Evolutionary conservation across 2,113 vertebrate species (phyloP).

Genomic region (Spizaetus ornatus): DNA sequence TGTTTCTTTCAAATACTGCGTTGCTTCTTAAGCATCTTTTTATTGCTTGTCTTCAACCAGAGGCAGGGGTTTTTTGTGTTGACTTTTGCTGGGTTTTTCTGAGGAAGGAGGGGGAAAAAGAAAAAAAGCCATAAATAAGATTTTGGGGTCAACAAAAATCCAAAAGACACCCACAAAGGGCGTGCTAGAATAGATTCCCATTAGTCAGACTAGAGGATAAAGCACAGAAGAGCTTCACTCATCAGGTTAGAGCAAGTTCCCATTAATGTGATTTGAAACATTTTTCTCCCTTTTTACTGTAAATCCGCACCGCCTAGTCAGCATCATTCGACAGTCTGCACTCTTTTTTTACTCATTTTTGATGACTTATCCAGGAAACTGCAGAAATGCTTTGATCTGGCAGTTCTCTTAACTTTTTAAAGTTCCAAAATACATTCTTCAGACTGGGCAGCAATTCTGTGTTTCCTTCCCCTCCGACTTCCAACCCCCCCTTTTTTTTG

Average conservation of each 20-base stretch:
- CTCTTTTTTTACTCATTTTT: not conserved
- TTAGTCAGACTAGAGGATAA: not conserved
- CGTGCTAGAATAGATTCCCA: not conserved
- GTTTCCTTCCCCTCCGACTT: constrained; percentile 50
- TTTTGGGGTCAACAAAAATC: not conserved
- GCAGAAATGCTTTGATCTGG: constrained; percentile 33
- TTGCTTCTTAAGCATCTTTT: not conserved
- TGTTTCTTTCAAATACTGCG: not conserved
- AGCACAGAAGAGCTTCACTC: not conserved
- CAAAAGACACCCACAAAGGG: not conserved
- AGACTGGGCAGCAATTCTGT: not conserved
- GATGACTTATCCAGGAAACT: constrained; percentile 44
- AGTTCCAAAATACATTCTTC: constrained; percentile 41
- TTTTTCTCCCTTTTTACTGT: constrained; percentile 15
- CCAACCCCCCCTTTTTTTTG: not conserved
- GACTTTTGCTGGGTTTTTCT: not conserved
- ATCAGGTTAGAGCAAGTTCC: not conserved
- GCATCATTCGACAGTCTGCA: not conserved
- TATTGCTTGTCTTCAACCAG: not conserved
- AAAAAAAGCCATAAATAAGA: not conserved
- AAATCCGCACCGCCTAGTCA: not conserved
- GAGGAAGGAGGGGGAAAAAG: rapidly evolving
- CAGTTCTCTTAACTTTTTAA: not conserved
- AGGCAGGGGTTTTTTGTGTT: not conserved
- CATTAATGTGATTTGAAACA: not conserved